Conservation (phyloP, 2,797 vertebrate species). For the Dipus sagitta region DNA sequence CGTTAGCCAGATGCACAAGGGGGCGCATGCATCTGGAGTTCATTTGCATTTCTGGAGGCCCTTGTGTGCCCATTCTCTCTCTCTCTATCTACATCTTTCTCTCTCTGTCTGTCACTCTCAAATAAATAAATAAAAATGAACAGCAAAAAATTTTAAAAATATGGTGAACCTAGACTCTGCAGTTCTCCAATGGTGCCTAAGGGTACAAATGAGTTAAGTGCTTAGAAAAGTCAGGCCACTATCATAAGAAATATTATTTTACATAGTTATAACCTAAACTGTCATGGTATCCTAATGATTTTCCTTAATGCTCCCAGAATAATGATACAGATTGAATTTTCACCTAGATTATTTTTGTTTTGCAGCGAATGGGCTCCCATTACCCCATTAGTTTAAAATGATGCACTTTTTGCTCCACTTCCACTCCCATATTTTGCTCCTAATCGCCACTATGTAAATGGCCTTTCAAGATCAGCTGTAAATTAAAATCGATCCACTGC, state of each 20-base stretch:
- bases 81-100: too few relatives aligned
- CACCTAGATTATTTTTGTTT: constrained; percentile 29
- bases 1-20: too few relatives aligned
- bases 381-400: constrained; percentile 68
- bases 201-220: not conserved
- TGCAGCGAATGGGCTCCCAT: constrained; percentile 39
- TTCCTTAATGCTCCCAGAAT: not conserved
- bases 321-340: not conserved
- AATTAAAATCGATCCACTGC: constrained; percentile 82
- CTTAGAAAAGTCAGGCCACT: not conserved
- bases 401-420: constrained; percentile 72
- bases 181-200: not conserved
- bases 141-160: too few relatives aligned
- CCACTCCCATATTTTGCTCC: constrained; percentile 77
- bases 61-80: too few relatives aligned
- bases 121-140: too few relatives aligned
- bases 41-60: too few relatives aligned
- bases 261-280: not conserved
- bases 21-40: too few relatives aligned
- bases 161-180: not conserved
- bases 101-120: too few relatives aligned
- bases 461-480: constrained; percentile 77
- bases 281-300: not conserved
- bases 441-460: constrained; percentile 81
- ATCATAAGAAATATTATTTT: not conserved